Evolutionary conservation across 2,888 invertebrate genomes (phyloP).

Genomic region (Lissocephala sabroskyi): DNA sequence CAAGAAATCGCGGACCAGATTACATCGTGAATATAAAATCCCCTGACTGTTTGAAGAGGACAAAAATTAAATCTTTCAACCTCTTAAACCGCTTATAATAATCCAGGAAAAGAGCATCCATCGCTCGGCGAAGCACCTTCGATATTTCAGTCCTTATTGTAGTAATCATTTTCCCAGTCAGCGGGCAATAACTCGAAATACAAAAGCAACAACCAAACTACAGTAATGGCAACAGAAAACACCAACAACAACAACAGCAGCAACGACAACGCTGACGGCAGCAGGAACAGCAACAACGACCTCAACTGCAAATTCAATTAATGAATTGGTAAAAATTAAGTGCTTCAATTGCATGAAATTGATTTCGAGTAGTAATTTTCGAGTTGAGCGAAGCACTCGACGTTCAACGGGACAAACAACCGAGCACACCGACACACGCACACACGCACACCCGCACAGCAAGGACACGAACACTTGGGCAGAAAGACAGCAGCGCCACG

Average conservation of each 20-base stretch:
- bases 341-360: conserved; percentile 67
- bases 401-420: too few relatives aligned
- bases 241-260: conserved; percentile 12
- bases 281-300: conserved; percentile 11
- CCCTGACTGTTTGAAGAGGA: too few relatives aligned
- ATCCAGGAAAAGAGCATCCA: too few relatives aligned
- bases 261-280: conserved; percentile 2
- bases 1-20: too few relatives aligned
- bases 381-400: conserved; percentile 43
- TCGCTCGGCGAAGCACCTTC: too few relatives aligned
- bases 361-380: conserved; percentile 61
- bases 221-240: too few relatives aligned
- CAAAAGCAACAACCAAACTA: conserved; percentile 16
- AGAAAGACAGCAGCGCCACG: conserved; percentile 4
- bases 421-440: too few relatives aligned
- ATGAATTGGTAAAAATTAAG: conserved; percentile 67
- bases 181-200: conserved; percentile 34
- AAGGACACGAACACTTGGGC: too few relatives aligned
- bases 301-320: conserved; percentile 55
- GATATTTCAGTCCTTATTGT: conserved; percentile 19
- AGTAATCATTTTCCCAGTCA: conserved; percentile 29
- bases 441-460: too few relatives aligned
- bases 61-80: too few relatives aligned
- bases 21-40: too few relatives aligned
- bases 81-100: too few relatives aligned